Base-by-base conservation (phyloP, 2,888 invertebrate species). In the Drymonia ruficornis region DNA sequence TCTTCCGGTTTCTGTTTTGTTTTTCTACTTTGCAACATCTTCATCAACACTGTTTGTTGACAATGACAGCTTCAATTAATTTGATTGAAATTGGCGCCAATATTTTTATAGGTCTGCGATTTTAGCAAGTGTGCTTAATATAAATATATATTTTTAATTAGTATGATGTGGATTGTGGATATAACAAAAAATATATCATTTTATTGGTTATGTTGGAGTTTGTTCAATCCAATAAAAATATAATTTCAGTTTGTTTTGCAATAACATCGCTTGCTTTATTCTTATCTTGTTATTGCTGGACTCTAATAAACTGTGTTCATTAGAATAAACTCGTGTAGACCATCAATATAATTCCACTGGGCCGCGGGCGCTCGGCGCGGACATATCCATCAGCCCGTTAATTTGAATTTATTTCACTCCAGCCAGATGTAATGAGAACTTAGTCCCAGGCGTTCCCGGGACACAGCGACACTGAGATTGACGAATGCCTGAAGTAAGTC, bases 381-480 rank as follows among this genome's bases (percentile, higher is more conserved):
- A 79, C 70, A 70, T 77, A 78, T 81, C 76, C 73, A 77, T 86
- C 80, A 79, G 76, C 69, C 61, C 61, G 78, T 78, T 85, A 83
- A 86, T 86, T 86, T 83, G 81, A 86, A 87, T 87, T 87, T 87
- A 86, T 87, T 85, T 82, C 75, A 75, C 74, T 71, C 71, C 75
- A 60, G 59, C 67, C 76, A 73, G 68, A 65, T 71, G 74, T 80
- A 82, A 81, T 80, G 79, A 75, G 70, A 53, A 64, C 60, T 74
- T 67, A 63, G 56, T 65, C 55, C 48, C 16, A 18, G 47, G 15
- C 16, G 11, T 18, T 16, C 13, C 49, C 12, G 51, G 45, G 61
- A 48, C 55, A 52, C 49, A 13, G 49, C 46, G 63, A 50, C 56
- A 51, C 44, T 42, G 29, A 52, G 61, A 57, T 62, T 67, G 70